A percentile compares a stretch with the other conserved stretches of the same genome.
phyloP scores from a whole-genome alignment of 2,888 invertebrate genomes.

The Dorcus parallelipipedus region DNA sequence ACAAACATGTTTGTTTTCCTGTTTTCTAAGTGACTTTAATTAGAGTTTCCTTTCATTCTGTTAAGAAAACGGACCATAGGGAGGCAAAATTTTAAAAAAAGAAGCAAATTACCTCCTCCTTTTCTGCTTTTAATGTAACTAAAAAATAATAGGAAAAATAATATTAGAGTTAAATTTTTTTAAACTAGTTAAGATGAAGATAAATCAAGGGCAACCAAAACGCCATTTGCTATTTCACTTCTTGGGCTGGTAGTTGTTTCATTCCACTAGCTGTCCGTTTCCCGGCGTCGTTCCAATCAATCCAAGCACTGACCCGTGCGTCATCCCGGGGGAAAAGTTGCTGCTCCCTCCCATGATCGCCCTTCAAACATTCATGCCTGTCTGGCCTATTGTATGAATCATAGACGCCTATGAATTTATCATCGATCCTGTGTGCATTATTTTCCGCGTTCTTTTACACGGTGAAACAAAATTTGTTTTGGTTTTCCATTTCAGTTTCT shows the following conservation, averaged over 20 bases:
- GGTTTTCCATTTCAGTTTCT: too few species aligned
- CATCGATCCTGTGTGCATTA: conserved; percentile 12
- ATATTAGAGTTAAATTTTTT: background rate
- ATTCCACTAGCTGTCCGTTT: conserved; percentile 27
- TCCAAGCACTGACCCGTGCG: conserved; percentile 34
- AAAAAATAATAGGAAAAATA: too few species aligned
- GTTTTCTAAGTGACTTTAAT: too few species aligned
- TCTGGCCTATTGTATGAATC: conserved; percentile 14
- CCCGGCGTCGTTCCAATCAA: conserved; percentile 33
- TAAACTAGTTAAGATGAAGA: background rate
- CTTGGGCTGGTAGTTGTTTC: conserved; percentile 15
- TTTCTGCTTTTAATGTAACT: too few species aligned
- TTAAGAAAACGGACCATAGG: too few species aligned
- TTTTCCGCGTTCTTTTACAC: background rate
- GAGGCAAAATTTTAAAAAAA: too few species aligned
- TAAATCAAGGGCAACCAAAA: background rate
- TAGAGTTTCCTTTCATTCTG: too few species aligned
- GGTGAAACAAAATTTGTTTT: too few species aligned
- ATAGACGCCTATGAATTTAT: conserved; percentile 16
- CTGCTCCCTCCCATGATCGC: conserved; percentile 18
- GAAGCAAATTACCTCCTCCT: too few species aligned
- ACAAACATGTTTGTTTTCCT: too few species aligned
- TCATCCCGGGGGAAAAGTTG: conserved; percentile 27
- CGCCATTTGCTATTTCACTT: conserved; percentile 9
- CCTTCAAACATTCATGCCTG: conserved; percentile 16